These are phyloP conservation scores for Indri indri DNA, from an alignment of 2,113 vertebrate genomes.

Conservation along the genomic window DNA sequence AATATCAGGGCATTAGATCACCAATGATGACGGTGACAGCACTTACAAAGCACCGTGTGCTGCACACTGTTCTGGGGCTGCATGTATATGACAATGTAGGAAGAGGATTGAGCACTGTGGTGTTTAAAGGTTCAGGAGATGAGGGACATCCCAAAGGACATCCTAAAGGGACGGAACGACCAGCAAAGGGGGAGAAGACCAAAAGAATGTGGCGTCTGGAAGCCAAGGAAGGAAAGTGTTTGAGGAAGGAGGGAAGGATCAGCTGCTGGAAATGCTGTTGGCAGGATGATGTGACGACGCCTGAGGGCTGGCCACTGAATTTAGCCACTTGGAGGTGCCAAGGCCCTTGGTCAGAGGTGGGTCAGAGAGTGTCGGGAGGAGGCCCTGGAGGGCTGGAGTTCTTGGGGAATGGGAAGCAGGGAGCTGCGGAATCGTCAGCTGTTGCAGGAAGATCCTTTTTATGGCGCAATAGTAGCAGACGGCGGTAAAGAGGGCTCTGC, in stretches of 20 bases:
- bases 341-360: background rate
- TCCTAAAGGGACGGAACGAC: background rate
- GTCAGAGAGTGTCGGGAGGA: background rate
- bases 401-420: background rate
- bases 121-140: background rate
- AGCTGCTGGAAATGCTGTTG: background rate
- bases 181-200: background rate
- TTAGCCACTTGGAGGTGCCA: background rate
- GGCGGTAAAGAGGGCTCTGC: background rate
- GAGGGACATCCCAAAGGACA: background rate
- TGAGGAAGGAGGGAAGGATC: background rate
- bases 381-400: no score
- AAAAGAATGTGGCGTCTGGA: background rate
- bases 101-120: background rate
- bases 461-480: background rate
- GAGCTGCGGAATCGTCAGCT: background rate
- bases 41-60: no score
- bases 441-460: background rate
- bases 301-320: background rate
- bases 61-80: fast-evolving
- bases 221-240: background rate
- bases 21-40: background rate
- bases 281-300: background rate
- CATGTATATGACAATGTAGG: background rate
- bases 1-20: background rate